Evolutionary conservation across 2,888 invertebrate genomes (phyloP).

Genomic region (Tetragonisca angustula): DNA sequence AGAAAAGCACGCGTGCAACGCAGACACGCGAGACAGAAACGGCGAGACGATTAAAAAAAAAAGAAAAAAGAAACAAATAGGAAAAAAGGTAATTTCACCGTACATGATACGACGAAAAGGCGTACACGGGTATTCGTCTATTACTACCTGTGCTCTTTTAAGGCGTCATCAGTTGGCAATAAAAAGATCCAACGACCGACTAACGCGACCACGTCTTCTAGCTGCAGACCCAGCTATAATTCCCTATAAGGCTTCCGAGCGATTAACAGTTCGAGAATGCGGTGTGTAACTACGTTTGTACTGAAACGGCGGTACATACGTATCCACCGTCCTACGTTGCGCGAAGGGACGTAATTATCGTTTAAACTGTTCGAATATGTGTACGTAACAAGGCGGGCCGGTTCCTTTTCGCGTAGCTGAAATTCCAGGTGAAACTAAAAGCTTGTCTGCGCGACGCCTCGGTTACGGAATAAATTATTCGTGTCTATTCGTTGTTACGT

Average conservation of each 20-base stretch:
- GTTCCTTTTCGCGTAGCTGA: constrained; percentile 65
- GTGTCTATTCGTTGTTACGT: constrained; percentile 58
- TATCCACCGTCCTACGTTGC: background rate
- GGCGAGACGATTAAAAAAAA: constrained; percentile 47
- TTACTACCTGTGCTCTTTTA: constrained; percentile 76
- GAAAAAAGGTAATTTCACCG: constrained; percentile 21
- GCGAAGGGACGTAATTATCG: constrained; percentile 72
- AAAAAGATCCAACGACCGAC: constrained; percentile 69
- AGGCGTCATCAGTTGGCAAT: constrained; percentile 71
- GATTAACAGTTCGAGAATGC: constrained; percentile 74
- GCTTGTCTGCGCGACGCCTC: constrained; percentile 35
- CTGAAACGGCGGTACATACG: constrained; percentile 27
- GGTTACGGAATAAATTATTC: constrained; percentile 73
- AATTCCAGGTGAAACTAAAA: constrained; percentile 60
- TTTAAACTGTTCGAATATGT: constrained; percentile 71
- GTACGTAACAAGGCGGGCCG: constrained; percentile 72
- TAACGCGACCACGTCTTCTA: constrained; percentile 61
- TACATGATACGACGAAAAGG: constrained; percentile 54
- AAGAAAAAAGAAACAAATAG: background rate
- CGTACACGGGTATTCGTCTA: constrained; percentile 63
- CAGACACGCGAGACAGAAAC: constrained; percentile 1
- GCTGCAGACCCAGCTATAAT: constrained; percentile 63
- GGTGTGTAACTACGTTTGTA: constrained; percentile 29
- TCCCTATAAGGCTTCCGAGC: constrained; percentile 72
- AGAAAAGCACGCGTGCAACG: background rate